These are phyloP conservation scores for Scaptomyza tumidula DNA, from an alignment of 2,888 invertebrate genomes.

Conservation along the genomic window DNA sequence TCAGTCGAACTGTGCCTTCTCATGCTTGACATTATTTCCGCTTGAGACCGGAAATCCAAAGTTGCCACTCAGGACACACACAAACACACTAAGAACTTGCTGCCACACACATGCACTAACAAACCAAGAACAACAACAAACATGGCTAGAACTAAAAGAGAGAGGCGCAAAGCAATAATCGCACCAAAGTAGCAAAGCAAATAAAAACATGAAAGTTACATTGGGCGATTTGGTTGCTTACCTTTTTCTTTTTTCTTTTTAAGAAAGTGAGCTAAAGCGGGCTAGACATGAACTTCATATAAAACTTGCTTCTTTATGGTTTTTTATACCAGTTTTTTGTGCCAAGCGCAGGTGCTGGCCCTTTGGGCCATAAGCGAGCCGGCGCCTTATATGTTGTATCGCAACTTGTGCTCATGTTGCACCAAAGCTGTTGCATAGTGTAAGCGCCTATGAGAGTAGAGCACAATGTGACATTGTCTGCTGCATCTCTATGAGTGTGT, in stretches of 20 bases:
- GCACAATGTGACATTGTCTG: neutral
- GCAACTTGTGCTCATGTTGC: slow-evolving; percentile 30
- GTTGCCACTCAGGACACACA: slow-evolving; percentile 56
- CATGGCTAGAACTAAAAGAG: slow-evolving; percentile 20
- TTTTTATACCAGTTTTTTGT: slow-evolving; percentile 28
- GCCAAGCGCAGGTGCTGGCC: slow-evolving; percentile 2
- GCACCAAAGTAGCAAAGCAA: slow-evolving; percentile 64
- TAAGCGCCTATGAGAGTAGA: slow-evolving; percentile 23
- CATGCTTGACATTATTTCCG: slow-evolving; percentile 73
- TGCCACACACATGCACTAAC: slow-evolving; percentile 30
- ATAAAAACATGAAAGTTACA: slow-evolving; percentile 73
- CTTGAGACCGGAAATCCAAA: slow-evolving; percentile 68
- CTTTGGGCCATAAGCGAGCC: slow-evolving; percentile 26
- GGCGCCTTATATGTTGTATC: slow-evolving; percentile 40
- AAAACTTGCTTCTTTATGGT: slow-evolving; percentile 52
- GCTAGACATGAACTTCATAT: slow-evolving; percentile 37
- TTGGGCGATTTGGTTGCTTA: slow-evolving; percentile 61
- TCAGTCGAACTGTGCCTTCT: slow-evolving; percentile 44
- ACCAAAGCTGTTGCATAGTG: slow-evolving; percentile 66
- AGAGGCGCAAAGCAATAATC: slow-evolving; percentile 59
- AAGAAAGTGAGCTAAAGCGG: slow-evolving; percentile 16
- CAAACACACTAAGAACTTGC: slow-evolving; percentile 13
- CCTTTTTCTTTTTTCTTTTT: slow-evolving; percentile 51
- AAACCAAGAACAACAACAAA: slow-evolving; percentile 14
- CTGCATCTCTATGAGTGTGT: slow-evolving; percentile 5